Percentiles rank a stretch among this genome's conserved stretches.
Evolutionary conservation across 2,113 vertebrate species (phyloP).

Genomic region (Bubo bubo): DNA sequence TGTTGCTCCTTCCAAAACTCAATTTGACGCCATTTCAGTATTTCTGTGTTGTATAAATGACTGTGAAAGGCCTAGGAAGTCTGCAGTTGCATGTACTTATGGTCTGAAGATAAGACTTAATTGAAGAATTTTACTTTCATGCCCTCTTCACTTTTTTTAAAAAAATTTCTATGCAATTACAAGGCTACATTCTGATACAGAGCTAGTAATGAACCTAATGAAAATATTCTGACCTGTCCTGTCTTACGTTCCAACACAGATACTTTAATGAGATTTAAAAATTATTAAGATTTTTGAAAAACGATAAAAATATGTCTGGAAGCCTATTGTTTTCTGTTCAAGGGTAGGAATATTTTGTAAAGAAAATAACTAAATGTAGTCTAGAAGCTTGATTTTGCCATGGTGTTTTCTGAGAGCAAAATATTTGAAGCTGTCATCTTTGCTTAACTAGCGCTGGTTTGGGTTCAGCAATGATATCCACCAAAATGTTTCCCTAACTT

Average conservation of each 20-base stretch:
- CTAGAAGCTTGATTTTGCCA: background rate
- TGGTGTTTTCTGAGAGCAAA: background rate
- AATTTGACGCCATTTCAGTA: background rate
- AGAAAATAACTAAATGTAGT: background rate
- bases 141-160: background rate
- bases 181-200: background rate
- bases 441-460: background rate
- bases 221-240: background rate
- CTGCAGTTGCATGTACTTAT: background rate
- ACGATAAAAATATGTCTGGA: background rate
- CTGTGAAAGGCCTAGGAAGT: background rate
- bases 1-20: conserved; percentile 1
- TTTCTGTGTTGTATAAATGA: background rate
- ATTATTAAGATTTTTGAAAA: background rate
- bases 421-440: background rate
- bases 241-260: background rate
- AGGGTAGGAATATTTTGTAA: background rate
- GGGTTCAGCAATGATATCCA: background rate
- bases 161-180: background rate
- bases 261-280: background rate
- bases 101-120: background rate
- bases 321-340: background rate
- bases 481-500: background rate
- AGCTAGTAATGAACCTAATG: background rate
- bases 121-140: conserved; percentile 4